Base-by-base conservation (phyloP, 2,113 vertebrate genomes). In the Peucedramus taeniatus region DNA sequence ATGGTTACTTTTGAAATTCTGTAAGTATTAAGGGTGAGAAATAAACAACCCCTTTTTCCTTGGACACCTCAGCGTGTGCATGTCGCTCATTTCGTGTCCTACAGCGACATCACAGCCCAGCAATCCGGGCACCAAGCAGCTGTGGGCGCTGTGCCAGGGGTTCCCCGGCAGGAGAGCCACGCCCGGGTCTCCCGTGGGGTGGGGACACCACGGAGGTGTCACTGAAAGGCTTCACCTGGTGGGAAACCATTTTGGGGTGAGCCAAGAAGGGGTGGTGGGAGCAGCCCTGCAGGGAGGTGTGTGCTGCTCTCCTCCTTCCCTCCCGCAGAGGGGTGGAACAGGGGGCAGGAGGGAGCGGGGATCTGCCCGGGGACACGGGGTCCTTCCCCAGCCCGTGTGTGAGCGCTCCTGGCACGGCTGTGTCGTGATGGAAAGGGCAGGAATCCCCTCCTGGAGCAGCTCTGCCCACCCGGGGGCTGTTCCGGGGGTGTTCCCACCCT, bases 381-480 rank as follows among this genome's bases (percentile, higher is more conserved):
- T 63, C 80, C 80, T 66, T 39, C 40, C 59, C 51, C 6, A 0
- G 6, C 2, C 20, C 4, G 2, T 1, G 17, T 27, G 15, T 0
- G 4, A 47, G 45, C 22, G 3, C 63, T 18, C 11, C 44, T 18
- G 39, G 23, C 3, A 0, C 3, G 22, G 31, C 44, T 3, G 16
- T 5, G 19, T 7, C 0, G 0, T 2, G 78, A 11, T 1, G 9
- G 31, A 31, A 57, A 23, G 8, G 5, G n/a, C 5, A 13, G 11
- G 47, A 44, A 77, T 45, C 22, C 56, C 68, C n/a, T 65, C 39
- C 51, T 2, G 0, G 60, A n/a, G 56, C 51, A 33, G 65, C 70
- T 37, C 56, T 87, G 78, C 45, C 37, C 56, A 3, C 9, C 70
- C 4, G 0, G 64, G 64, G 47, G 31, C 86, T 11, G 66, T n/a